Evolutionary conservation across 2,888 invertebrate species (phyloP).

Genomic region (Trachelus stipa): DNA sequence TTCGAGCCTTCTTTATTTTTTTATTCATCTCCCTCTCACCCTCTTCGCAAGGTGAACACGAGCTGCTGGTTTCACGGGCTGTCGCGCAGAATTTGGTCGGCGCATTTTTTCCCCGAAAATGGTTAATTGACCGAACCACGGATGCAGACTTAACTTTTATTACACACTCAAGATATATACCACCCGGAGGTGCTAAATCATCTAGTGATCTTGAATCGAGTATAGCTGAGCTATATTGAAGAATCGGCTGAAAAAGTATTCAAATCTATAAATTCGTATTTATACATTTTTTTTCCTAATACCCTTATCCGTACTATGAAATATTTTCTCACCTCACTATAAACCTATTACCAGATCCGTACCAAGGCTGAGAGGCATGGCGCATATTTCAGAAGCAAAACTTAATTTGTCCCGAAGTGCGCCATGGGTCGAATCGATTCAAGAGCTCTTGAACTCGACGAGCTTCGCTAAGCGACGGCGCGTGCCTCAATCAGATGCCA

Average conservation of each 20-base stretch:
- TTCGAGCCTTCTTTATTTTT: constrained; percentile 19
- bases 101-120: constrained; percentile 52
- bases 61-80: constrained; percentile 59
- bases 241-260: neutral
- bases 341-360: neutral
- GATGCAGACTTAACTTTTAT: constrained; percentile 35
- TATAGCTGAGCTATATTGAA: neutral
- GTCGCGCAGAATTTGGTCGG: constrained; percentile 62
- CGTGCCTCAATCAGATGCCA: constrained; percentile 43
- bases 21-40: constrained; percentile 18
- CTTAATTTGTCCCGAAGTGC: constrained; percentile 62
- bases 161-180: neutral
- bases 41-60: constrained; percentile 50
- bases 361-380: neutral
- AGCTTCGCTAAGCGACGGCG: constrained; percentile 47
- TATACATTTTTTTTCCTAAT: neutral
- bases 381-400: constrained; percentile 57
- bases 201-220: neutral
- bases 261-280: neutral
- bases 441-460: constrained; percentile 55
- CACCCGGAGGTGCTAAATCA: neutral
- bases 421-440: constrained; percentile 60
- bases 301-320: neutral
- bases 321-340: neutral
- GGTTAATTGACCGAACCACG: constrained; percentile 59